Percentiles rank a stretch among this genome's conserved stretches.
These are phyloP conservation scores for Pedicia rivosa DNA, from an alignment of 2,888 invertebrate species.

Conservation along the genomic window DNA sequence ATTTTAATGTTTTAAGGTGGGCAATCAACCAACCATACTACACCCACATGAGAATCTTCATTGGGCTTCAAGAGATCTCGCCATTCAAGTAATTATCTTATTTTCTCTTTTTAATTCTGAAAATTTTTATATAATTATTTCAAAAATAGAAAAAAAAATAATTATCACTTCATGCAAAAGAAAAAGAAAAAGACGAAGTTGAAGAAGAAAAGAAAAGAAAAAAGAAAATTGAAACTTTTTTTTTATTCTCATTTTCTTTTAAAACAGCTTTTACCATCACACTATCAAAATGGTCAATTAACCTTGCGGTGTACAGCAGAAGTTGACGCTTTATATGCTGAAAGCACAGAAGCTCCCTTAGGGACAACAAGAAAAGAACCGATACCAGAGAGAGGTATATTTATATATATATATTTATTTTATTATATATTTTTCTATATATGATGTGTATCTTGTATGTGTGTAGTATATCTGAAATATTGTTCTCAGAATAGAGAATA, in stretches of 20 bases:
- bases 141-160: neutral
- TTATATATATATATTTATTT: neutral
- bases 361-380: constrained; percentile 18
- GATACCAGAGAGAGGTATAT: constrained; percentile 18
- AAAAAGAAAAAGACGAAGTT: too few relatives aligned
- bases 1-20: constrained; percentile 15
- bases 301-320: constrained; percentile 17
- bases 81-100: constrained; percentile 15
- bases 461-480: too few relatives aligned
- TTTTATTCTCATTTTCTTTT: too few relatives aligned
- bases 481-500: too few relatives aligned
- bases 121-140: too few relatives aligned
- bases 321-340: constrained; percentile 16
- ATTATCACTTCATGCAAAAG: too few relatives aligned
- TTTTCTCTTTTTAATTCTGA: constrained; percentile 1
- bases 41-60: constrained; percentile 17
- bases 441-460: too few relatives aligned
- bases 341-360: constrained; percentile 16
- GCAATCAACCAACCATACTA: constrained; percentile 15
- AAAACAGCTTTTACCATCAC: constrained; percentile 16
- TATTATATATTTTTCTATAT: too few relatives aligned
- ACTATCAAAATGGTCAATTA: constrained; percentile 18
- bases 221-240: too few relatives aligned
- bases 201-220: too few relatives aligned
- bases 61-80: constrained; percentile 17